Percentiles rank a stretch among this genome's conserved stretches.
Evolutionary conservation across 2,113 vertebrate genomes (phyloP).

Genomic region (Lucifuga dentata): DNA sequence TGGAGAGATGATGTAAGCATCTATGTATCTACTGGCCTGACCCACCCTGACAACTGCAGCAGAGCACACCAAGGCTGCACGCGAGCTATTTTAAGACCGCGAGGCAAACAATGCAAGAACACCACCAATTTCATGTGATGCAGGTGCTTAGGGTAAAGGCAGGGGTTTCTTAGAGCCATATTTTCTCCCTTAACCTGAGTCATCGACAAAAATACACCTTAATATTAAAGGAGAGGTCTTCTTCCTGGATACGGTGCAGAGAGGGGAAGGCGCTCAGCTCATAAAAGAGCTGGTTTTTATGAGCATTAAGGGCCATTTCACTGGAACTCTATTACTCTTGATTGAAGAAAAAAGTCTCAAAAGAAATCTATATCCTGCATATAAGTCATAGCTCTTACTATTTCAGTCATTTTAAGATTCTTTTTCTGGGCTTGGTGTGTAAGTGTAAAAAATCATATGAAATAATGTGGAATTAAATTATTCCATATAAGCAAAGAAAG

Average conservation of each 20-base stretch:
- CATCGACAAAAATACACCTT: constrained; percentile 18
- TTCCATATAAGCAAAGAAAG: too few relatives aligned
- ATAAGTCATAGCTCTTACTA: background rate
- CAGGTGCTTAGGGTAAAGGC: constrained; percentile 44
- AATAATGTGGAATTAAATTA: too few relatives aligned
- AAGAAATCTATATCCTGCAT: background rate
- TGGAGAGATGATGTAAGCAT: background rate
- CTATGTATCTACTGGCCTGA: constrained; percentile 34
- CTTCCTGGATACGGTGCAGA: constrained; percentile 6
- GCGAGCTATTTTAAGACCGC: constrained; percentile 56
- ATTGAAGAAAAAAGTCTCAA: constrained; percentile 24
- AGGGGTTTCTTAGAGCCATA: constrained; percentile 31
- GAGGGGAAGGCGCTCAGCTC: constrained; percentile 7
- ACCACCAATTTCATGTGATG: constrained; percentile 55
- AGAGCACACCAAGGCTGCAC: constrained; percentile 44
- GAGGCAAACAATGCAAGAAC: constrained; percentile 41
- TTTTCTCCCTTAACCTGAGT: constrained; percentile 29
- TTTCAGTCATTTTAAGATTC: too few relatives aligned
- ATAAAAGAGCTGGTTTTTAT: constrained; percentile 25
- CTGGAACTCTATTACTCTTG: constrained; percentile 14
- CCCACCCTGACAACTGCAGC: constrained; percentile 40
- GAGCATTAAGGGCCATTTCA: constrained; percentile 10
- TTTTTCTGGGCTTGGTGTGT: too few relatives aligned
- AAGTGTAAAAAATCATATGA: too few relatives aligned
- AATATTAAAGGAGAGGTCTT: constrained; percentile 29